Base-by-base conservation (phyloP, 2,888 invertebrate genomes). In the Mythimna vitellina region DNA sequence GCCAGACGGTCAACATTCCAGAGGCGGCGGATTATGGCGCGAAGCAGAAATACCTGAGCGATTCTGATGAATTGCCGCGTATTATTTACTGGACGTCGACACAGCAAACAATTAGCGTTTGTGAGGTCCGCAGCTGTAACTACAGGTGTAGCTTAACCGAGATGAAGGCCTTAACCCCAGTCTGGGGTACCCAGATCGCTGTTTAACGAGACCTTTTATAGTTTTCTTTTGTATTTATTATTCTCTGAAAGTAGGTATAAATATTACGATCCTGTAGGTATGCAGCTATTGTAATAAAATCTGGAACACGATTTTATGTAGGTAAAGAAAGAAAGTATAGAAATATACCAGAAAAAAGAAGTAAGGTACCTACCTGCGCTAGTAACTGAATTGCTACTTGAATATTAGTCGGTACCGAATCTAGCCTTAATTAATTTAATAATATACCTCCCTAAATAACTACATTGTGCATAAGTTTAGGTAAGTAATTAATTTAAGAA, bases 1-100 rank as follows among this genome's bases (percentile, higher is more conserved):
- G 91, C 93, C 91, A 90, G 95, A 92, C 92, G 78, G 92, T 93
- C 94, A 93, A 89, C 96, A 96, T 96, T 96, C 95, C 95, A 87
- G 78, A 89, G 91, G 77, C 90, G 86, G 88, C 90, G 90, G 92
- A 90, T 94, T 94, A 94, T 94, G 93, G 95, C 93, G 94, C 94
- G 93, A 95, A 94, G 92, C 92, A 91, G 89, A 93, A 94, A 95
- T 96, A 92, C 93, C 93, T 92, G 89, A 90, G 91, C 91, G 90
- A 89, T 93, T 92, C 91, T 92, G 93, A 95, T 93, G 93, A 93
- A 95, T 94, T 94, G 91, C 89, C 89, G 74, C 70, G 77, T 81
- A 91, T 93, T 93, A 92, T 93, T 93, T 92, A 92, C 91, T 90
- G 88, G 88, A 80, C 88, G 88, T 86, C 85, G 86, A 83, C 84